Conservation (phyloP, 37 sponge, comb jelly and placozoan species). For the Axinella damicornis region DNA sequence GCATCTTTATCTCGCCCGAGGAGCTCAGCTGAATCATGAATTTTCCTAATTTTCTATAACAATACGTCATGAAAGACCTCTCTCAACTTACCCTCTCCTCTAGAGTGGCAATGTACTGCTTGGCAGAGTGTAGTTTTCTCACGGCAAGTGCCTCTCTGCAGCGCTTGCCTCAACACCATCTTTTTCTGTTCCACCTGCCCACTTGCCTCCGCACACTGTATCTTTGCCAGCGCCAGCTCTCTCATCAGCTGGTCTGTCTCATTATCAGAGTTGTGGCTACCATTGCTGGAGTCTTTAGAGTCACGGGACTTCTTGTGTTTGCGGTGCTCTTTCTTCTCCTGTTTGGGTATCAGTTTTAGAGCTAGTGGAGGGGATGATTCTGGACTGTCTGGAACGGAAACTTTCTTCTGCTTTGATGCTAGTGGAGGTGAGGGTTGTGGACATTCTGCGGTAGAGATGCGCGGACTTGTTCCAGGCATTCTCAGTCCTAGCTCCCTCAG, state of each 20-base stretch:
- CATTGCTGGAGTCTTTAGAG: not conserved
- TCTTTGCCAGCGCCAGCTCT: constrained; percentile 63
- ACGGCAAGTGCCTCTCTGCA: constrained; percentile 23
- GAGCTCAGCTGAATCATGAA: too few relatives aligned
- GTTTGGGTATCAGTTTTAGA: too few relatives aligned
- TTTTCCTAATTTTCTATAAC: too few relatives aligned
- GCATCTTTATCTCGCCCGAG: constrained; percentile 34
- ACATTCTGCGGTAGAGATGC: not conserved
- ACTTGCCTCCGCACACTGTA: constrained; percentile 38
- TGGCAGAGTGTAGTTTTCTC: constrained; percentile 28
- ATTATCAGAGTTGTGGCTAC: not conserved
- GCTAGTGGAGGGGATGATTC: too few relatives aligned
- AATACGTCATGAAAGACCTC: too few relatives aligned
- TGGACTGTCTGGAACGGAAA: too few relatives aligned
- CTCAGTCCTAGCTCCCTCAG: constrained; percentile 4
- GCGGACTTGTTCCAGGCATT: not conserved
- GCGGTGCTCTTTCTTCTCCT: not conserved
- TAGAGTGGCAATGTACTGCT: constrained; percentile 1
- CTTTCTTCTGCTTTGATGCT: too few relatives aligned
- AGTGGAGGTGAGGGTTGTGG: too few relatives aligned
- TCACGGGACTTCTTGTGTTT: not conserved
- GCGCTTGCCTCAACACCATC: constrained; percentile 35
- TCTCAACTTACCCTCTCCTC: constrained; percentile 24
- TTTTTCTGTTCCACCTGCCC: constrained; percentile 60
- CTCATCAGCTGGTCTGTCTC: not conserved